A percentile compares a stretch with the other conserved stretches of the same genome.
Evolutionary conservation across 2,113 vertebrate species (phyloP).

Genomic region (Holacanthus passer): DNA sequence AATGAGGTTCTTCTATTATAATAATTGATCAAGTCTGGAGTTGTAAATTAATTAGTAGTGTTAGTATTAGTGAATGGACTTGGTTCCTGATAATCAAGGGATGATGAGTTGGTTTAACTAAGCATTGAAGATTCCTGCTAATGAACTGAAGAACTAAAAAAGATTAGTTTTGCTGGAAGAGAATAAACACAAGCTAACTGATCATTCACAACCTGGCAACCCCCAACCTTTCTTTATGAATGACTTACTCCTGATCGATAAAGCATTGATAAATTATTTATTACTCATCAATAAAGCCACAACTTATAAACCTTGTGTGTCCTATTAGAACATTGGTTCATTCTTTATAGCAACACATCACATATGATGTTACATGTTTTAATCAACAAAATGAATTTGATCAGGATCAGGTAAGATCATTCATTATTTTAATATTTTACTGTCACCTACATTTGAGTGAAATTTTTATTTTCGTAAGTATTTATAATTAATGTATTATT

Average conservation of each 20-base stretch:
- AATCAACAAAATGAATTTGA: background rate
- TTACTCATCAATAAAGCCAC: background rate
- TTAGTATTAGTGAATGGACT: background rate
- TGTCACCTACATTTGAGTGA: background rate
- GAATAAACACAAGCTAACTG: background rate
- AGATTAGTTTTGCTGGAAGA: background rate
- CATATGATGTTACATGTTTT: background rate
- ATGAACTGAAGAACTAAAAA: background rate
- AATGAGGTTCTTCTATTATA: background rate
- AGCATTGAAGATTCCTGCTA: background rate
- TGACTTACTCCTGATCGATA: background rate
- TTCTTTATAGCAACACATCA: background rate
- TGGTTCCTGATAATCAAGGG: too few species aligned
- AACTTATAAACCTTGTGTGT: background rate
- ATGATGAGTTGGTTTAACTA: too few species aligned
- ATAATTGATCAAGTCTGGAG: background rate
- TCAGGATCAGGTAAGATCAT: background rate
- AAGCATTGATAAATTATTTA: background rate
- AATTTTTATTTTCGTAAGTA: too few species aligned
- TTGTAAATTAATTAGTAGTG: background rate
- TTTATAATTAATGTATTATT: background rate
- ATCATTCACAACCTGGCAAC: conserved; percentile 7
- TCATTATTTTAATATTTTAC: background rate
- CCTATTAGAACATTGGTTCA: background rate
- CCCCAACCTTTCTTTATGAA: background rate